Conservation (phyloP, 2,113 vertebrate species). For the Gymnobelideus leadbeateri region DNA sequence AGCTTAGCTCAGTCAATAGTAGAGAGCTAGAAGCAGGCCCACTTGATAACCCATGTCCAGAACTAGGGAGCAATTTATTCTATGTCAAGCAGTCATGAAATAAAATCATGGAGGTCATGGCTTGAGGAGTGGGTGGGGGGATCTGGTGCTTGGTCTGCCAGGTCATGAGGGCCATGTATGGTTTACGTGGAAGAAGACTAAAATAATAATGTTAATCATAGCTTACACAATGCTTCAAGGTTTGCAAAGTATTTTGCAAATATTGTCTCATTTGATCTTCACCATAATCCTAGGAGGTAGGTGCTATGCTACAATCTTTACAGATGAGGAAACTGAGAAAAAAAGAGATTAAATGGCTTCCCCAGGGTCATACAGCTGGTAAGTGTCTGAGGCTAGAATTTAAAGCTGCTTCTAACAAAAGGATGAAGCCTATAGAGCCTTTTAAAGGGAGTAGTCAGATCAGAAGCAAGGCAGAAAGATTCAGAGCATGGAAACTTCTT, state of each 20-base stretch:
- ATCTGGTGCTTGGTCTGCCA: background rate
- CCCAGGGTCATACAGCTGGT: too few relatives aligned
- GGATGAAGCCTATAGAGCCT: background rate
- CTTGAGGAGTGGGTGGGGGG: background rate
- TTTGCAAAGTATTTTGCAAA: background rate
- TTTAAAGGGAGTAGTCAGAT: background rate
- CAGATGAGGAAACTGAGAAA: too few relatives aligned
- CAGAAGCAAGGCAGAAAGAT: background rate
- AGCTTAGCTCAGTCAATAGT: background rate
- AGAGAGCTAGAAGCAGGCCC: background rate
- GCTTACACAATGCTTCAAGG: background rate
- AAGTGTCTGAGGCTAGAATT: too few relatives aligned
- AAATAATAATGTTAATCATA: too few relatives aligned
- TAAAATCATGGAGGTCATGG: background rate
- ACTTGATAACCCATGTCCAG: background rate
- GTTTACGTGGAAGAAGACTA: background rate
- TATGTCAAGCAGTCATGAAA: background rate
- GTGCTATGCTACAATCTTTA: background rate
- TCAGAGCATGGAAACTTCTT: background rate
- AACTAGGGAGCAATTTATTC: background rate
- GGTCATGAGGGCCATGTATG: background rate
- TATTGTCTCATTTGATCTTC: background rate
- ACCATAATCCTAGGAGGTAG: background rate
- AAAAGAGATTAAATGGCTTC: too few relatives aligned
- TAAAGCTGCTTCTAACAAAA: background rate